Base-by-base conservation (phyloP, 2,888 invertebrate species). In the Leptura quadrifasciata region DNA sequence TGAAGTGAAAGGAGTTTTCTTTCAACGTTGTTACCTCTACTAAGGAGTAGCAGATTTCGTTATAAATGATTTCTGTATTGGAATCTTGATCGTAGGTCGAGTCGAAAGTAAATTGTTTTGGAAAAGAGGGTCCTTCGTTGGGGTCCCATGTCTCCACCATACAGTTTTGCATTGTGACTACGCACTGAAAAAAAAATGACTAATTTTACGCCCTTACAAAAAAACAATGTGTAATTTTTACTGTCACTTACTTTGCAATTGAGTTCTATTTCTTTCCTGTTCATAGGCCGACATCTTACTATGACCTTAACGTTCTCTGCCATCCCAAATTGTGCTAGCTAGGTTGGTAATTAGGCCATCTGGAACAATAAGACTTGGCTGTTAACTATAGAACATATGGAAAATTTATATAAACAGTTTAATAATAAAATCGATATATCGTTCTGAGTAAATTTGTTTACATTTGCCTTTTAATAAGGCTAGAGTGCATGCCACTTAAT, bases 271-370 rank as follows among this genome's bases (percentile, higher is more conserved):
- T 97, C 97, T 81, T 94, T 91, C 79, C 91, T 91, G 90, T 95
- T 96, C 93, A 96, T 94, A 24, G 97, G 97, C 68, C 97, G 94
- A 91, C 96, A 97, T 90, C 96, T 90, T 80, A 95, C 95, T 74
- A 96, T 94, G 69, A 96, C 96, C 90, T 94, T 95, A 71, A 96
- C 95, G 84, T 93, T 91, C 88, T 95, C 95, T 52, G 89, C 89
- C 89, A 90, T 90, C 63, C 75, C 80, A 78, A 54, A 24, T 35
- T 47, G 31, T 9, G 31, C 24, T 2, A 27, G 8, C 20, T 27
- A 3, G 3, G 58, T 39, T 68, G 31, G 20, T 79, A 65, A 65
- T 81, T 78, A 83, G 39, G 76, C 71, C 81, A 83, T 82, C 79
- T 79, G 72, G 54, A 77, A 76, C 20, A 47, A 47, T n/a, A 20